Base-by-base conservation (phyloP, 1,140 invertebrate species). In the Drosophila funebris region DNA sequence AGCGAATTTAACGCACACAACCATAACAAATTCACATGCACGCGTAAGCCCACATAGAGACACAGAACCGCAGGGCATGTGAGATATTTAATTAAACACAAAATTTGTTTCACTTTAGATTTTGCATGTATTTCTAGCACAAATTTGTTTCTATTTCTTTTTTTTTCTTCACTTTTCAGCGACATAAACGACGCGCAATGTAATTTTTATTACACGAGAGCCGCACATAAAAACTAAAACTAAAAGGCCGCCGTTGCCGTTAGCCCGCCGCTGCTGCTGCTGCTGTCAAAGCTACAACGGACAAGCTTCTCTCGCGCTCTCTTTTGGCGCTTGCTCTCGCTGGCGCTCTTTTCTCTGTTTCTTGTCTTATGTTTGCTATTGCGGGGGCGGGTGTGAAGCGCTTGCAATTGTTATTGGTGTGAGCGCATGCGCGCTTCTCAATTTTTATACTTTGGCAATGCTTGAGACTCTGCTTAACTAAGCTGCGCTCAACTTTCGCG, bases 181-280 rank as follows among this genome's bases (percentile, higher is more conserved):
- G 61, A 76, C 53, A 73, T 39, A 64, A 48, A 70, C 77, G 67
- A 76, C 82, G 77, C 77, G 82, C 74, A 76, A 72, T 87, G 78
- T 85, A 85, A 81, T 85, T 83, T 85, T 76, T 81, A 75, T 80
- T 80, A 73, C 76, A 76, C 82, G 81, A 85, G 81, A 84, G 74
- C 71, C 73, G 78, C 78, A 74, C 73, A 66, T 74, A 72, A 75
- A 78, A 75, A 78, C 69, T 74, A 67, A 83, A 77, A 83, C 80
- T 74, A 79, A 77, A 73, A 72, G 75, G 70, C 69, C 58, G 73
- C 78, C 52, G 72, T 70, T 69, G 71, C 77, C 77, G 68, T 71
- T 72, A 69, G 66, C 31, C 60, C 73, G 54, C 50, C 44, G 60
- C 58, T 58, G 46, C 71, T 72, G 70, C 46, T 67, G 36, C 62